These are phyloP conservation scores for Cetonia aurata DNA, from an alignment of 2,888 invertebrate genomes.

Conservation along the genomic window DNA sequence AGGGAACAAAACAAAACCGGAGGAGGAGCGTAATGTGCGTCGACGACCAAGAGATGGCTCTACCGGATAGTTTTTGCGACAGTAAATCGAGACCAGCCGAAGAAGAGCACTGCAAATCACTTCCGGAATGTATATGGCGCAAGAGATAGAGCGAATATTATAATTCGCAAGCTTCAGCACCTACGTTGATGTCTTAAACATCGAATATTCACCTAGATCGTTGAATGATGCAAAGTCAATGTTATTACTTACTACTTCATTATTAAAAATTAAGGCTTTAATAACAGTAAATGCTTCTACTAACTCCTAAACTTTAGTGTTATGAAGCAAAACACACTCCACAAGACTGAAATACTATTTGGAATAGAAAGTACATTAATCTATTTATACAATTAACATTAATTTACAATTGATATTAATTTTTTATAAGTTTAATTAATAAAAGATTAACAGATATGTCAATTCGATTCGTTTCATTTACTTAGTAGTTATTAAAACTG, in stretches of 20 bases:
- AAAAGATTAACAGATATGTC: conserved; percentile 30
- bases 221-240: neutral
- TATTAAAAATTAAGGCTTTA: conserved; percentile 28
- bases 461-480: neutral
- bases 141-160: conserved; percentile 47
- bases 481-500: conserved; percentile 30
- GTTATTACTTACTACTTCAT: conserved; percentile 32
- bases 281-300: conserved; percentile 32
- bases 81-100: conserved; percentile 75
- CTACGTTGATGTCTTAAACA: neutral
- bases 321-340: conserved; percentile 32
- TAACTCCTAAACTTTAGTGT: conserved; percentile 40
- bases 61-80: conserved; percentile 81
- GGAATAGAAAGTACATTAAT: conserved; percentile 29
- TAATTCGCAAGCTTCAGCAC: conserved; percentile 16
- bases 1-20: conserved; percentile 72
- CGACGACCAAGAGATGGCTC: conserved; percentile 81
- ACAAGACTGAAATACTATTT: conserved; percentile 43
- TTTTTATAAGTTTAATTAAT: conserved; percentile 37
- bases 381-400: conserved; percentile 30
- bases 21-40: conserved; percentile 81
- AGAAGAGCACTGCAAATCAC: conserved; percentile 73
- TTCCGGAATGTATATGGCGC: conserved; percentile 65
- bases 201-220: neutral
- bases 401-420: conserved; percentile 26